These are phyloP conservation scores for Listronotus oregonensis DNA, from an alignment of 1,140 invertebrate species.

Conservation along the genomic window DNA sequence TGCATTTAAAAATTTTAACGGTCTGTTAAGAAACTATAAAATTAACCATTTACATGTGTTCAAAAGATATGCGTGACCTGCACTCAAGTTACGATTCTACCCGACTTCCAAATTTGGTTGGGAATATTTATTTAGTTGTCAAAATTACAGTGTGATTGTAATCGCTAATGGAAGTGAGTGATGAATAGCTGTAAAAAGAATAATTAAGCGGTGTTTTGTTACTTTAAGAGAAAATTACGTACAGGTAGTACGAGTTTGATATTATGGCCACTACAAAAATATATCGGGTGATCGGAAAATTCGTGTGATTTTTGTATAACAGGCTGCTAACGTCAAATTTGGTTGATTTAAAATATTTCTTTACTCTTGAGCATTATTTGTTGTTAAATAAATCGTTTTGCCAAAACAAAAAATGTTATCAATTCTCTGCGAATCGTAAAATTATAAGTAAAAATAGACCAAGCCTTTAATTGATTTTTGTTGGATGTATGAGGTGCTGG, in stretches of 20 bases:
- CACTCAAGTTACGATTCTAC: background rate
- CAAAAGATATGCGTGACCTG: background rate
- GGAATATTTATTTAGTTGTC: conserved; percentile 8
- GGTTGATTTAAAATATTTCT: too few relatives aligned
- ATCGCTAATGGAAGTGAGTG: conserved; percentile 1
- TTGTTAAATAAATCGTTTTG: too few relatives aligned
- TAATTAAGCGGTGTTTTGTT: conserved; percentile 7
- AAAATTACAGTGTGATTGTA: conserved; percentile 14
- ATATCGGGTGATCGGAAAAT: too few relatives aligned
- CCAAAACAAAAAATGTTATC: too few relatives aligned
- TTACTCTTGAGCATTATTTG: too few relatives aligned
- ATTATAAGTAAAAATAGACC: too few relatives aligned
- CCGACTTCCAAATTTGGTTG: conserved; percentile 6
- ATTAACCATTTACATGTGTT: conserved; percentile 14
- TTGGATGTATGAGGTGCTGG: too few relatives aligned
- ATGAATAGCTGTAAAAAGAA: conserved; percentile 3
- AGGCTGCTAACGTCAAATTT: too few relatives aligned
- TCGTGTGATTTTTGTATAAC: too few relatives aligned
- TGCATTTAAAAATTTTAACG: conserved; percentile 5
- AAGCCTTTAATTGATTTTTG: too few relatives aligned
- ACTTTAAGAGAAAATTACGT: background rate
- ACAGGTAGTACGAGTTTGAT: background rate
- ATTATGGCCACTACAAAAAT: background rate
- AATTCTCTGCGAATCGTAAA: too few relatives aligned
- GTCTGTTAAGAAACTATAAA: conserved; percentile 3